Conservation (phyloP, 2,888 invertebrate species). For the Tetranychus piercei region DNA sequence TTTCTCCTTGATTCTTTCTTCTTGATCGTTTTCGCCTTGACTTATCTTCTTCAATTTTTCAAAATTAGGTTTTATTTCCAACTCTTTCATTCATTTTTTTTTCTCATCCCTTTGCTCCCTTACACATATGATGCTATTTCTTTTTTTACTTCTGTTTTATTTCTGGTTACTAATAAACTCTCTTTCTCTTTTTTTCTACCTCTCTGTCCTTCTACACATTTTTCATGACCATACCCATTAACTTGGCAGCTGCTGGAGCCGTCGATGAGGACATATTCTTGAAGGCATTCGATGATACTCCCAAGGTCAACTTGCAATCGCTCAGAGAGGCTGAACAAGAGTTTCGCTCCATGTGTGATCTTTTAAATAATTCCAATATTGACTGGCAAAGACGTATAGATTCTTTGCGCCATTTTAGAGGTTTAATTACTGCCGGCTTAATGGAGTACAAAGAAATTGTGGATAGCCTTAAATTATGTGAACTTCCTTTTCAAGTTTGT, state of each 20-base stretch:
- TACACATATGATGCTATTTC: too few species aligned
- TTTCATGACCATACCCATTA: background rate
- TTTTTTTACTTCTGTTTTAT: too few species aligned
- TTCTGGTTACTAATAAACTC: too few species aligned
- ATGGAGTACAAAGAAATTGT: conserved; percentile 53
- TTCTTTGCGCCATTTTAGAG: conserved; percentile 61
- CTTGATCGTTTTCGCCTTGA: too few species aligned
- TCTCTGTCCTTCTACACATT: background rate
- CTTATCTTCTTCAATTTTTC: too few species aligned
- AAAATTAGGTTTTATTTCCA: too few species aligned
- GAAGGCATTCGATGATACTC: conserved; percentile 61
- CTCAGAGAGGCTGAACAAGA: conserved; percentile 62
- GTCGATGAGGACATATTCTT: conserved; percentile 74
- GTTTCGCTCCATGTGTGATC: conserved; percentile 51
- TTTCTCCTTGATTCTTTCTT: too few species aligned
- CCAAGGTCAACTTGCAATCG: conserved; percentile 57
- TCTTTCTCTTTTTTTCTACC: background rate
- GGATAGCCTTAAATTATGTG: conserved; percentile 54
- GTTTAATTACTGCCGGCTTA: conserved; percentile 61
- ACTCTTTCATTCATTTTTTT: too few species aligned
- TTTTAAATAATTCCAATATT: conserved; percentile 56
- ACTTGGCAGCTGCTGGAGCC: conserved; percentile 47
- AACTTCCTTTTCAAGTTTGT: conserved; percentile 58
- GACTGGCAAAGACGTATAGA: conserved; percentile 93
- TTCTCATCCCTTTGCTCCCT: too few species aligned